These are phyloP conservation scores for Leptocoma aspasia DNA, from an alignment of 2,113 vertebrate genomes.

Conservation along the genomic window DNA sequence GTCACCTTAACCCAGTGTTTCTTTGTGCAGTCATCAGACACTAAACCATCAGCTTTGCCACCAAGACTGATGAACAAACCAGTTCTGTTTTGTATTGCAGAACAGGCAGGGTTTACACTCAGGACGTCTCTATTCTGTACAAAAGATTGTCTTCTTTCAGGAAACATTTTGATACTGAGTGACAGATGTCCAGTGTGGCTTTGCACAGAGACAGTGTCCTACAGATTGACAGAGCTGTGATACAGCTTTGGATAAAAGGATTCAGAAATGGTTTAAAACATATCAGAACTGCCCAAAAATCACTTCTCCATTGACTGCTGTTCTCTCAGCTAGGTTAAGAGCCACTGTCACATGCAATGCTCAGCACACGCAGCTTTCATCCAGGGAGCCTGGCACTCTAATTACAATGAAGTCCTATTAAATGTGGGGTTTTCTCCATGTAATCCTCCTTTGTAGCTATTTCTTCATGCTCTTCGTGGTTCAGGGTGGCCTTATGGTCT, in stretches of 20 bases:
- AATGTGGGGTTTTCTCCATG: background rate
- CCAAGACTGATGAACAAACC: too few species aligned
- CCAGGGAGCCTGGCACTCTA: background rate
- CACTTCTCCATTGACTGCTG: background rate
- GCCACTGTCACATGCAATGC: background rate
- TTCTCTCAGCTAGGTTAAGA: background rate
- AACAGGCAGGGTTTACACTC: background rate
- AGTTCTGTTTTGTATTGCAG: background rate
- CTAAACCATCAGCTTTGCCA: background rate
- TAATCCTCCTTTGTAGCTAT: background rate
- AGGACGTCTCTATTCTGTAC: background rate
- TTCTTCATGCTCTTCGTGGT: background rate
- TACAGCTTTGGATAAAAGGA: background rate
- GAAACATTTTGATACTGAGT: background rate
- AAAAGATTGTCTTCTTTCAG: background rate
- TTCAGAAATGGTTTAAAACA: background rate
- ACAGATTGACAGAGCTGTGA: background rate
- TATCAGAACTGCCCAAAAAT: background rate
- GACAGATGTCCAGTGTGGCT: background rate
- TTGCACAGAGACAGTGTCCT: background rate
- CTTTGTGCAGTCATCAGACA: background rate
- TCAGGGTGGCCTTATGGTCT: background rate
- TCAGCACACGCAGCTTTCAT: background rate
- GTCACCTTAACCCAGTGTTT: background rate
- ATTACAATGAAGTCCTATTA: background rate